A percentile compares a stretch with the other conserved stretches of the same genome.
Conservation (phyloP, 1,140 invertebrate genomes). For the Phthorimaea operculella region DNA sequence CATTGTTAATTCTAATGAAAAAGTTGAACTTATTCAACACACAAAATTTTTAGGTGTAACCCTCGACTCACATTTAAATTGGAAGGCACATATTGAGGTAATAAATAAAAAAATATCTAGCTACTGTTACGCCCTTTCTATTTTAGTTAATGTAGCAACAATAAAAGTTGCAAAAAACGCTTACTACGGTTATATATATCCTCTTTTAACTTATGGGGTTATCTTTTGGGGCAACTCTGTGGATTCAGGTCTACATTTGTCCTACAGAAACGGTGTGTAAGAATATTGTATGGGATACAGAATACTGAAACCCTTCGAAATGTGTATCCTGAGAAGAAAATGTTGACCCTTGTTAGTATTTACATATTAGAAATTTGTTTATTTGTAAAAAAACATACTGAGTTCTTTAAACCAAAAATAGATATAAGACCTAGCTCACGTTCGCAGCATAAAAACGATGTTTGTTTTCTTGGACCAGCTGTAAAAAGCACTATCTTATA, state of each 20-base stretch:
- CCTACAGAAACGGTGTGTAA: not conserved
- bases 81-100: not conserved
- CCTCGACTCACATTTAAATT: not conserved
- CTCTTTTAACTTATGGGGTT: not conserved
- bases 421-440: not conserved
- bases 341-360: not conserved
- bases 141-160: not conserved
- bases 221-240: conserved; percentile 1
- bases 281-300: not conserved
- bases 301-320: not conserved
- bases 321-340: not conserved
- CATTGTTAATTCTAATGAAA: not conserved
- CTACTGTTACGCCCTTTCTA: not conserved
- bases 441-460: no score
- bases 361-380: not conserved
- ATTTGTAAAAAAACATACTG: not conserved
- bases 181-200: not conserved
- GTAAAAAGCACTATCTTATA: no score
- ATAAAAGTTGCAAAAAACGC: not conserved
- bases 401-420: not conserved
- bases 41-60: not conserved
- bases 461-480: no score
- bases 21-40: not conserved
- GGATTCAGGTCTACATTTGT: not conserved
- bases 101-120: not conserved